phyloP scores from a whole-genome alignment of 2,888 invertebrate species.

The Drosophila anomelani region DNA sequence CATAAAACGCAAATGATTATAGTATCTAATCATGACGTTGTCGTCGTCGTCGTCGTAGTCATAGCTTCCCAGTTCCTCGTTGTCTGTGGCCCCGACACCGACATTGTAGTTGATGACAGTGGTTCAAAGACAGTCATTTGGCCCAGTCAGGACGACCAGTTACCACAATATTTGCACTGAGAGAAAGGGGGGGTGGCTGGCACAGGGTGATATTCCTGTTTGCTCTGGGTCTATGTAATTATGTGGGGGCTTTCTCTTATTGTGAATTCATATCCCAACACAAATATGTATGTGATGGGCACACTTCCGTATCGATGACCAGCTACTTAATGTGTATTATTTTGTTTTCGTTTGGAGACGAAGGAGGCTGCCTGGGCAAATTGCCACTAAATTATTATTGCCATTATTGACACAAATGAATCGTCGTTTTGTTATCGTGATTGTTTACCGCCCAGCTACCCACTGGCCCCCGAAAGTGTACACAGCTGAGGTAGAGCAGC shows the following conservation, averaged over 20 bases:
- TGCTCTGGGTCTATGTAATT: slow-evolving; percentile 10
- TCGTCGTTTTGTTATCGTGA: slow-evolving; percentile 71
- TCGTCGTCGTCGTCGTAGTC: slow-evolving; percentile 28
- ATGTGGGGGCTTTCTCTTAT: background rate
- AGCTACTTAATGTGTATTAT: slow-evolving; percentile 59
- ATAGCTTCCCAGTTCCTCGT: slow-evolving; percentile 15
- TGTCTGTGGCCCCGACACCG: slow-evolving; percentile 51
- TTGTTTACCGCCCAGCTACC: slow-evolving; percentile 59
- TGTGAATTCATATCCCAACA: slow-evolving; percentile 13
- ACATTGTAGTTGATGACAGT: slow-evolving; percentile 77
- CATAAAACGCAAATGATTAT: slow-evolving; percentile 82
- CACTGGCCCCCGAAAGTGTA: slow-evolving; percentile 14
- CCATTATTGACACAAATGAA: slow-evolving; percentile 80
- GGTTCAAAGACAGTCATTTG: slow-evolving; percentile 77
- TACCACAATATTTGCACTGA: slow-evolving; percentile 37
- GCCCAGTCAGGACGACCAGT: slow-evolving; percentile 51
- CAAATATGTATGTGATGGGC: slow-evolving; percentile 4
- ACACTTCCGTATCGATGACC: slow-evolving; percentile 27
- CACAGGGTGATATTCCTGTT: background rate
- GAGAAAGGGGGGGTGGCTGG: slow-evolving; percentile 1
- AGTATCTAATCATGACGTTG: slow-evolving; percentile 80
- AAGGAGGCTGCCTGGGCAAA: slow-evolving; percentile 58
- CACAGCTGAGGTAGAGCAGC: slow-evolving; percentile 21
- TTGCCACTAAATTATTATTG: slow-evolving; percentile 79
- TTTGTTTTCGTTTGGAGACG: slow-evolving; percentile 42